Percentiles rank a stretch among this genome's conserved stretches.
Evolutionary conservation across 2,113 vertebrate species (phyloP).

Genomic region (Pedetes capensis): DNA sequence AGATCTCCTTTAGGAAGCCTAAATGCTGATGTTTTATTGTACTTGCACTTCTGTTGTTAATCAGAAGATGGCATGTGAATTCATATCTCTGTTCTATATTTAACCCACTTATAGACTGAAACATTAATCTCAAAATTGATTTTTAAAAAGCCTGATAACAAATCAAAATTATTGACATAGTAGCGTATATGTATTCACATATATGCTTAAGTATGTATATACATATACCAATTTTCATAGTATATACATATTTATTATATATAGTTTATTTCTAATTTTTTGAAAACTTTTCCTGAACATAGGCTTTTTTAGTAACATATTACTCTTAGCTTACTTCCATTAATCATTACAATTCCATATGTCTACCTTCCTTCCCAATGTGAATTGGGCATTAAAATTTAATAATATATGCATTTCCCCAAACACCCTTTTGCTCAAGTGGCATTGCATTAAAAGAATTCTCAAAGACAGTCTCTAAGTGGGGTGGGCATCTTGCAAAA

Average conservation of each 20-base stretch:
- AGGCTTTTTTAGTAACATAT: not conserved
- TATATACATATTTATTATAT: not conserved
- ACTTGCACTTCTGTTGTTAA: not conserved
- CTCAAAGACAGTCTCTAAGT: not conserved
- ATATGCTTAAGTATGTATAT: not conserved
- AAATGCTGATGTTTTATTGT: not conserved
- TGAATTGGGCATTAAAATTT: not conserved
- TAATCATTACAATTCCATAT: not conserved
- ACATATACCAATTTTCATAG: no score
- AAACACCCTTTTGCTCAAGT: not conserved
- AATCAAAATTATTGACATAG: not conserved
- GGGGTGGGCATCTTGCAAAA: not conserved
- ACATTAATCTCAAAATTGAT: not conserved
- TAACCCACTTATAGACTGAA: not conserved
- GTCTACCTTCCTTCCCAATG: not conserved
- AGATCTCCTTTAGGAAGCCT: not conserved
- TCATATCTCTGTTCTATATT: not conserved
- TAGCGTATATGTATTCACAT: not conserved
- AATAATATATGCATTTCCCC: not conserved
- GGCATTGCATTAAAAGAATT: not conserved
- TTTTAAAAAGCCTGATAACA: not conserved
- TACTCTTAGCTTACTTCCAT: not conserved
- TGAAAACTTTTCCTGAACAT: not conserved
- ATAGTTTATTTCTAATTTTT: not conserved
- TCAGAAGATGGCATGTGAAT: slow-evolving; percentile 65